Base-by-base conservation (phyloP, 2,113 vertebrate genomes). In the Stercorarius parasiticus region DNA sequence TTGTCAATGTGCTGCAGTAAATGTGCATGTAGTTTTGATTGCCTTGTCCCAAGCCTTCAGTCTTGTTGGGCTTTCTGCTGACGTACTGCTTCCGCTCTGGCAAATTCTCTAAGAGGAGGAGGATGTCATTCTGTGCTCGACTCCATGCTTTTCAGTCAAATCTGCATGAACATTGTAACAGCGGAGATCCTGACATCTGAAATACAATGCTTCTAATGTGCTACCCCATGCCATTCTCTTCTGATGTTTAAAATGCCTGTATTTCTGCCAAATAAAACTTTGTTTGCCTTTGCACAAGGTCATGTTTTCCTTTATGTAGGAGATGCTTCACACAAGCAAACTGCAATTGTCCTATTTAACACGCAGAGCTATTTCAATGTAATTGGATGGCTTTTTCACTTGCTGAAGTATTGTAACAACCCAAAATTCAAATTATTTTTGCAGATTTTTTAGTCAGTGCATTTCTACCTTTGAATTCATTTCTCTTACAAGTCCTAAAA, bases 91-190 rank as follows among this genome's bases (percentile, higher is more conserved):
- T 10, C 27, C 3, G 1, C 47, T 38, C 34, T n/a, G 36, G 53
- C 53, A 27, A 34, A 6, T 9, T 14, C 38, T 19, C 52, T 1
- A 4, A n/a, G 45, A 45, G 45, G 45, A 15, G 73, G 59, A 70
- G 61, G 61, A 11, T 4, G 9, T 11, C 0, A 0, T 36, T 53
- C n/a, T 40, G 25, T n/a, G 56, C 38, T 30, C 5, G 3, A 1
- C 27, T n/a, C 16, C 40, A 2, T 12, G 23, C 19, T 65, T 17
- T 30, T 27, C 11, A 38, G 42, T 36, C 8, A 32, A 4, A 10
- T 9, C 30, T 15, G 16, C 26, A 3, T 13, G 42, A 45, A 2
- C 9, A 0, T 0, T 9, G 2, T 3, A 11, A 9, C 5, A 40
- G 45, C 29, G 71, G 43, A 40, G 90, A 52, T 18, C 15, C 6